These are phyloP conservation scores for Craterocephalus amniculus DNA, from an alignment of 2,797 vertebrate genomes.

Conservation along the genomic window DNA sequence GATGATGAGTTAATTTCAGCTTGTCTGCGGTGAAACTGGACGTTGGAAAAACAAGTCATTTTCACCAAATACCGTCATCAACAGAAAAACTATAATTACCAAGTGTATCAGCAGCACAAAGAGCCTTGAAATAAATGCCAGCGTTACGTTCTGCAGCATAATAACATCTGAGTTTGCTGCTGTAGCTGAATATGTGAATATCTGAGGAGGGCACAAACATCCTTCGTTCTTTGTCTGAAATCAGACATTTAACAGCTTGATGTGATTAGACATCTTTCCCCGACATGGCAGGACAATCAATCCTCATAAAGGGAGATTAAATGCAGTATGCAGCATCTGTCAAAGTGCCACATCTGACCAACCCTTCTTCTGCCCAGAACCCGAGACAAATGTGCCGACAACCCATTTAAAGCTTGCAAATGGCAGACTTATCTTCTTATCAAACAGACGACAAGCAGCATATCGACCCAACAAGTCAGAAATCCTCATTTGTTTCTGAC, in stretches of 20 bases:
- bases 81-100: conserved; percentile 10
- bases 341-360: conserved; percentile 47
- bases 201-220: neutral
- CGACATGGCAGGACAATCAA: neutral
- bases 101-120: neutral
- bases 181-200: conserved; percentile 7
- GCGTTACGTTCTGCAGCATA: neutral
- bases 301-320: neutral
- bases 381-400: conserved; percentile 31
- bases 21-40: neutral
- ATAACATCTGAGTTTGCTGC: neutral
- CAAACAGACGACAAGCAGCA: conserved; percentile 12
- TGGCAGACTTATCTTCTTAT: conserved; percentile 39
- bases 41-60: neutral
- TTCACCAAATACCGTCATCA: neutral
- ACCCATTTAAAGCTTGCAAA: conserved; percentile 56
- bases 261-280: conserved; percentile 9
- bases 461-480: conserved; percentile 4
- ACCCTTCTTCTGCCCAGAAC: conserved; percentile 28
- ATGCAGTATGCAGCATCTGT: conserved; percentile 26
- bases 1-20: no score
- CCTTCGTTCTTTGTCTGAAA: neutral
- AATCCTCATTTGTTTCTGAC: conserved; percentile 19
- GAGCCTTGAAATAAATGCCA: neutral
- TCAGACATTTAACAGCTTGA: neutral